Percentiles rank a stretch among this genome's conserved stretches.
These are phyloP conservation scores for Notocelia uddmanniana DNA, from an alignment of 2,888 invertebrate species.

Conservation along the genomic window DNA sequence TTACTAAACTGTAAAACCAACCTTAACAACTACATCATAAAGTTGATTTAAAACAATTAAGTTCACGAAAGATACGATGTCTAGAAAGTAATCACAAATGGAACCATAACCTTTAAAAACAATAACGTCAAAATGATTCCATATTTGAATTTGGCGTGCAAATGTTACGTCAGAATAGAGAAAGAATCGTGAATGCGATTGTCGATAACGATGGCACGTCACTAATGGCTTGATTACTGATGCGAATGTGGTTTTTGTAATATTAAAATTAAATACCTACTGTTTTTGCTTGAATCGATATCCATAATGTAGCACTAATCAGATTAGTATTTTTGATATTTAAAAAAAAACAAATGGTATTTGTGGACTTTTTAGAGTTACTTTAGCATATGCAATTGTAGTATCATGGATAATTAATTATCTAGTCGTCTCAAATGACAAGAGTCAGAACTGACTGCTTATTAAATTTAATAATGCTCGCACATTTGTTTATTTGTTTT, in stretches of 20 bases:
- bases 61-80: not conserved
- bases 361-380: too few species aligned
- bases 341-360: too few species aligned
- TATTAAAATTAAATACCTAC: not conserved
- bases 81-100: not conserved
- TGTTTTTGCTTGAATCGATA: not conserved
- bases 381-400: too few species aligned
- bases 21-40: not conserved
- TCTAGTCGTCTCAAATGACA: too few species aligned
- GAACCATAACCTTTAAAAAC: slow-evolving; percentile 13
- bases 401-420: too few species aligned
- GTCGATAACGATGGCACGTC: not conserved
- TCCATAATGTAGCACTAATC: too few species aligned
- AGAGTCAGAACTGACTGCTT: too few species aligned
- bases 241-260: not conserved
- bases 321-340: too few species aligned
- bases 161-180: slow-evolving; percentile 11
- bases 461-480: too few species aligned
- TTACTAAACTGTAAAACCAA: not conserved
- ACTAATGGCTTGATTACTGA: not conserved
- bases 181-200: slow-evolving; percentile 2
- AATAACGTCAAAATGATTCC: slow-evolving; percentile 19
- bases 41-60: not conserved
- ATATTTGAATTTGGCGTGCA: slow-evolving; percentile 15
- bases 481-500: too few species aligned